Conservation (phyloP, 2,888 invertebrate species). For the Baronia brevicornis region DNA sequence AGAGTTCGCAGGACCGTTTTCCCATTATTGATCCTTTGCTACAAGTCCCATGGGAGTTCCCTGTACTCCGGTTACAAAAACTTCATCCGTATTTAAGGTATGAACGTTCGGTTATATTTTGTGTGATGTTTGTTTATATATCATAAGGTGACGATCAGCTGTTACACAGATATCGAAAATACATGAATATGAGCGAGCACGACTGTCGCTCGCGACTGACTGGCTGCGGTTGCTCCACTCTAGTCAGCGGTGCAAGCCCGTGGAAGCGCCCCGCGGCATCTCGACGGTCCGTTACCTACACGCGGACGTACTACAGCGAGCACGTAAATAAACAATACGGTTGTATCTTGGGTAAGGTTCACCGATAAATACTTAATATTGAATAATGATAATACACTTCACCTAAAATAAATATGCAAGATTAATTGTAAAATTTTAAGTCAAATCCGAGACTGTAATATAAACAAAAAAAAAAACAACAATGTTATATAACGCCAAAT, state of each 20-base stretch:
- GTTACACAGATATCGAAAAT: conserved; percentile 31
- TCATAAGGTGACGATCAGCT: conserved; percentile 53
- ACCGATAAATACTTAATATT: too few relatives aligned
- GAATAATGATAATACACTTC: too few relatives aligned
- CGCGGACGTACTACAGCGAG: conserved; percentile 56
- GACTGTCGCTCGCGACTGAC: conserved; percentile 63
- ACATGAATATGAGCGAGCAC: conserved; percentile 44
- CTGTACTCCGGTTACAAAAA: not conserved
- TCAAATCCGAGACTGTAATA: too few relatives aligned
- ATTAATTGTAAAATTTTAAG: too few relatives aligned
- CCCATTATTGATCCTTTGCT: conserved; percentile 52
- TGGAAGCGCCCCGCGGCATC: conserved; percentile 38
- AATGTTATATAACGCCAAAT: too few relatives aligned
- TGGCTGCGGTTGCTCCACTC: conserved; percentile 21
- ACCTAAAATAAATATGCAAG: too few relatives aligned
- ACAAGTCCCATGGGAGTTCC: conserved; percentile 3
- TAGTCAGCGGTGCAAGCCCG: conserved; percentile 15
- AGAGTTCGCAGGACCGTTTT: conserved; percentile 46
- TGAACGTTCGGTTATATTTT: conserved; percentile 12
- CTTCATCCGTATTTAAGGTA: not conserved
- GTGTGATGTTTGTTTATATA: conserved; percentile 38
- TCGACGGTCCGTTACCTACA: conserved; percentile 57
- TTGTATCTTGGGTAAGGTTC: conserved; percentile 16
- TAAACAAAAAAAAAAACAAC: too few relatives aligned
- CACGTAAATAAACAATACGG: conserved; percentile 65